Evolutionary conservation across 1,140 invertebrate genomes (phyloP).

Genomic region (Dendrolimus punctatus): DNA sequence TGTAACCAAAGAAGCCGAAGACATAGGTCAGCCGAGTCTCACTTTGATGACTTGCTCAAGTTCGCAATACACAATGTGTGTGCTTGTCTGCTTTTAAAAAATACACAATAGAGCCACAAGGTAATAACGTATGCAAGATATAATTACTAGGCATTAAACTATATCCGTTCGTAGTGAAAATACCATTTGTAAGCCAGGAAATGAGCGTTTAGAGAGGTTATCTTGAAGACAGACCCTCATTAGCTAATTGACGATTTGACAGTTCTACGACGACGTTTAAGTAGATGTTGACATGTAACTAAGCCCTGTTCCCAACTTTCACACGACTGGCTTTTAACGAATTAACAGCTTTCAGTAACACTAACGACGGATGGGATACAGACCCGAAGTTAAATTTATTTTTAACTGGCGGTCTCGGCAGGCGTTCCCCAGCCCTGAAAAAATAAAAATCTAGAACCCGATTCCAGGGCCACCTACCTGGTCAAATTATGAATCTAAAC

Average conservation of each 20-base stretch:
- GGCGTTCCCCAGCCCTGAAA: too few relatives aligned
- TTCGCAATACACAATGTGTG: too few relatives aligned
- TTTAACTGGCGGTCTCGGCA: not conserved
- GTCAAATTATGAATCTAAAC: too few relatives aligned
- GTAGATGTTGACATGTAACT: slow-evolving; percentile 32
- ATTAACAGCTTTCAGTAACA: slow-evolving; percentile 15
- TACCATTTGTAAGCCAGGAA: slow-evolving; percentile 52
- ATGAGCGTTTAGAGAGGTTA: slow-evolving; percentile 59
- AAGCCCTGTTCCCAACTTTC: slow-evolving; percentile 31
- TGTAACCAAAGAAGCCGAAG: too few relatives aligned
- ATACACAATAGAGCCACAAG: too few relatives aligned
- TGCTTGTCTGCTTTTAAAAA: too few relatives aligned
- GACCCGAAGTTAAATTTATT: slow-evolving; percentile 6
- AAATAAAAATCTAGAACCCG: too few relatives aligned
- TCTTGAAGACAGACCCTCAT: slow-evolving; percentile 57
- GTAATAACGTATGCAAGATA: too few relatives aligned
- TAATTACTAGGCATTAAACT: slow-evolving; percentile 27
- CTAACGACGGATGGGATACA: slow-evolving; percentile 6
- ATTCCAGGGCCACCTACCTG: too few relatives aligned
- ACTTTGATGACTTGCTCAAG: too few relatives aligned
- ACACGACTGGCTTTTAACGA: slow-evolving; percentile 34
- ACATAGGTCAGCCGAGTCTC: too few relatives aligned
- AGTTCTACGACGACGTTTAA: slow-evolving; percentile 39
- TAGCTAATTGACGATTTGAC: slow-evolving; percentile 59
- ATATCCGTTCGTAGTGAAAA: slow-evolving; percentile 45